Base-by-base conservation (phyloP, 2,797 vertebrate species). In the Rousettus madagascariensis region DNA sequence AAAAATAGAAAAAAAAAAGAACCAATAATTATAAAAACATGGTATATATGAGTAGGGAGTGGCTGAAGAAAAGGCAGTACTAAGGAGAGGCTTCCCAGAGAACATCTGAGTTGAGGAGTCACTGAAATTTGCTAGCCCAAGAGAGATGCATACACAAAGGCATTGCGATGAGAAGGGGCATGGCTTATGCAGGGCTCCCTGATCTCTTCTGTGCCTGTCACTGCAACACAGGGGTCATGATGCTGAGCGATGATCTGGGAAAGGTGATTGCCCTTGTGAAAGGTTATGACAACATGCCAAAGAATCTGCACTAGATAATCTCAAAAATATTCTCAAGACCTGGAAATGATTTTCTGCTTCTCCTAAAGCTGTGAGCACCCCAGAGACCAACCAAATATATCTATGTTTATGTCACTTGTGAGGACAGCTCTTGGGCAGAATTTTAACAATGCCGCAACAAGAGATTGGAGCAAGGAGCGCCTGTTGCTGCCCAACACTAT, bases 131-230 rank as follows among this genome's bases (percentile, higher is more conserved):
- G 20, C 49, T 71, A 26, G 17, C 30, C 17, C 2, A 19, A 79
- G n/a, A 61, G 38, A 77, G 41, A 61, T 8, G 0, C 17, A 4
- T 3, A 0, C 6, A 2, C 38, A 41, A 8, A 57, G 8, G 0
- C 5, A 15, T 33, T 10, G 66, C 36, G 6, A 63, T 53, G 10
- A 71, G 22, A 28, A 33, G 28, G 4, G 69, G 7, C 15, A 3
- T 41, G 77, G 12, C 8, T 90, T 36, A 8, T 1, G 6, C 1
- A 1, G 9, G 19, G 17, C 16, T 10, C 11, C 41, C 8, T 6
- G 6, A 0, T 9, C 10, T 55, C 2, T 12, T 53, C 20, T 7
- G 4, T 87, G 53, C 19, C 28, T 84, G 2, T 91, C 49, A 26
- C 28, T 53, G 26, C 20, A 33, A 24, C 2, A 0, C 17, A 9